phyloP scores from a whole-genome alignment of 2,113 vertebrate genomes.

The Kryptolebias marmoratus region DNA sequence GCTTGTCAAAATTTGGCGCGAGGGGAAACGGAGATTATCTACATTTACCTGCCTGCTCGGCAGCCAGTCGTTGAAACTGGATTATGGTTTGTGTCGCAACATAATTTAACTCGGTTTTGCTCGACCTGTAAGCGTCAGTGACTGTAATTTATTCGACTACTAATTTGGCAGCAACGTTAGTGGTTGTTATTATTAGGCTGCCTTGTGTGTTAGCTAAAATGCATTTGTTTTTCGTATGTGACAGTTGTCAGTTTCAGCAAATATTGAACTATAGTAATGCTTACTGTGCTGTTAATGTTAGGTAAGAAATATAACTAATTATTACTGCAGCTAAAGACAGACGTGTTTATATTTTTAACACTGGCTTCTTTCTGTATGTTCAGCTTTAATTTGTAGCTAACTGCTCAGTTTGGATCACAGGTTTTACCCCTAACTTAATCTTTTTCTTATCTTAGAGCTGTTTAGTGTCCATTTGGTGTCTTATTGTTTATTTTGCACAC shows the following conservation, averaged over 20 bases:
- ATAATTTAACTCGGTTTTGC: neutral
- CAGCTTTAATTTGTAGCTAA: too few species aligned
- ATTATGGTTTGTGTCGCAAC: conserved; percentile 23
- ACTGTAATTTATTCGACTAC: too few species aligned
- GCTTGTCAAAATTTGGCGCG: conserved; percentile 71
- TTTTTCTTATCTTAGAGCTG: too few species aligned
- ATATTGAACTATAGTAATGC: neutral
- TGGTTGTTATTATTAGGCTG: conserved; percentile 8
- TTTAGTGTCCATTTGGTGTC: too few species aligned
- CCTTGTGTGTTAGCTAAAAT: conserved; percentile 6
- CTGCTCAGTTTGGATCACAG: too few species aligned
- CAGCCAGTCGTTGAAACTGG: neutral
- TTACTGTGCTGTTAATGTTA: neutral
- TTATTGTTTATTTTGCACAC: too few species aligned
- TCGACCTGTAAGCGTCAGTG: conserved; percentile 1
- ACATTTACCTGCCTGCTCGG: neutral
- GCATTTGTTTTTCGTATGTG: neutral
- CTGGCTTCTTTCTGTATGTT: too few species aligned
- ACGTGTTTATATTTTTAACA: neutral
- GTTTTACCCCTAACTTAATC: too few species aligned
- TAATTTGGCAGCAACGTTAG: neutral
- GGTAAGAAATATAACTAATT: neutral
- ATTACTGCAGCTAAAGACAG: neutral
- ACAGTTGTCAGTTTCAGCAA: conserved; percentile 4
- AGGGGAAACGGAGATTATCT: neutral